These are phyloP conservation scores for Pachyramphus minor DNA, from an alignment of 2,113 vertebrate genomes.

Conservation along the genomic window DNA sequence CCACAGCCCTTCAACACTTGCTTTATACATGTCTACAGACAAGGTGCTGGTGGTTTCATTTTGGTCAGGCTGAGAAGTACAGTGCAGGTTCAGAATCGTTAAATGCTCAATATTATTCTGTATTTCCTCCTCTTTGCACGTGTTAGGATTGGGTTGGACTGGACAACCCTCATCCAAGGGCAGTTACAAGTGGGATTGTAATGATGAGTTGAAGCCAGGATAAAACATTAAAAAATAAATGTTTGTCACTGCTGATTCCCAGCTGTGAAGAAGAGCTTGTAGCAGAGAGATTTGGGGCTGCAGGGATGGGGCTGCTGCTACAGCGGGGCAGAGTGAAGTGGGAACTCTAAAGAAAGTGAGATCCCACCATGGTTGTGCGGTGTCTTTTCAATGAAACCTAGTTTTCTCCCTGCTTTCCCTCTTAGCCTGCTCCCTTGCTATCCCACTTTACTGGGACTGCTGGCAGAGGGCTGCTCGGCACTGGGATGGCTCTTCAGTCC, in stretches of 20 bases:
- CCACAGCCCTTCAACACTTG: rapidly evolving
- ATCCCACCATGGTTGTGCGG: rapidly evolving
- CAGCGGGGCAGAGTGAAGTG: neutral
- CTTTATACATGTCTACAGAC: neutral
- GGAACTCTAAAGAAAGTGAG: rapidly evolving
- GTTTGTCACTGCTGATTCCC: neutral
- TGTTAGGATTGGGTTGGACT: neutral
- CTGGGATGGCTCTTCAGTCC: neutral
- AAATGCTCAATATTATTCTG: neutral
- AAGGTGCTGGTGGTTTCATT: neutral
- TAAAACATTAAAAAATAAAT: neutral
- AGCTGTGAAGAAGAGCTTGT: neutral
- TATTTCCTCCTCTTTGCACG: neutral
- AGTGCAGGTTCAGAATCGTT: neutral
- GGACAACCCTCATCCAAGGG: neutral
- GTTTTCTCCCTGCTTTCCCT: rapidly evolving
- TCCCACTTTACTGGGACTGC: neutral
- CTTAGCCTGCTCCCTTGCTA: neutral
- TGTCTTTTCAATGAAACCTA: neutral
- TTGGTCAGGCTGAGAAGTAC: neutral
- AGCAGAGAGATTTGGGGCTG: neutral
- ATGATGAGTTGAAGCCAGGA: neutral
- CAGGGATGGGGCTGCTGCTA: neutral
- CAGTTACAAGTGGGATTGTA: neutral
- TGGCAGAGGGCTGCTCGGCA: neutral